Conservation (phyloP, 1,140 invertebrate genomes). For the Dendroctonus valens region DNA sequence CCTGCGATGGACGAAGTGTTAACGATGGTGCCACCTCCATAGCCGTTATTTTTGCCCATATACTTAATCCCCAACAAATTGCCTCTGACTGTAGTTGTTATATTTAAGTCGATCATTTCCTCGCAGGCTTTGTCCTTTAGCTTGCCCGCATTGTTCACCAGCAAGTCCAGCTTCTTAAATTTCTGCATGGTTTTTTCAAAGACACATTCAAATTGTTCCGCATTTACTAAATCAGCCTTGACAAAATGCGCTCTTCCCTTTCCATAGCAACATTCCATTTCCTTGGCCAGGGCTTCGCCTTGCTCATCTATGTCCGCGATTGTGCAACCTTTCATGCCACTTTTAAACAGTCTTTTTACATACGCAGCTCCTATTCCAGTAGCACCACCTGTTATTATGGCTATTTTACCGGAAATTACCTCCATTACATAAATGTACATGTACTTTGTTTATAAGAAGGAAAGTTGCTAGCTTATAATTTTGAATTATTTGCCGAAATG, state of each 20-base stretch:
- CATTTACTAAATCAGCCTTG: slow-evolving; percentile 5
- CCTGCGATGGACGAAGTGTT: slow-evolving; percentile 52
- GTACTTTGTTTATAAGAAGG: no score
- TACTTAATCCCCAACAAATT: slow-evolving; percentile 50
- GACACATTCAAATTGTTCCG: not conserved
- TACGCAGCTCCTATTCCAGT: slow-evolving; percentile 12
- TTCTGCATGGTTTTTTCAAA: slow-evolving; percentile 10
- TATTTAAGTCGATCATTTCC: slow-evolving; percentile 50
- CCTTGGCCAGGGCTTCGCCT: slow-evolving; percentile 2
- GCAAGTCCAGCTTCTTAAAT: slow-evolving; percentile 2
- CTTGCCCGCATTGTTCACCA: slow-evolving; percentile 36
- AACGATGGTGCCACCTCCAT: slow-evolving; percentile 49
- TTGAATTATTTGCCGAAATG: no score
- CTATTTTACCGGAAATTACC: slow-evolving; percentile 8
- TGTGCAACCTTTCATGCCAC: slow-evolving; percentile 7
- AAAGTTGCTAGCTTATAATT: no score
- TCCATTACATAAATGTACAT: not conserved
- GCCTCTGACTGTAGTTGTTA: slow-evolving; percentile 47
- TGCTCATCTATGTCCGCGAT: slow-evolving; percentile 11
- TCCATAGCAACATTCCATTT: slow-evolving; percentile 13
- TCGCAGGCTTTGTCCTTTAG: slow-evolving; percentile 52
- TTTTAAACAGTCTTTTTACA: slow-evolving; percentile 12
- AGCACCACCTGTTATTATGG: slow-evolving; percentile 11
- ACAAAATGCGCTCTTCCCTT: slow-evolving; percentile 10
- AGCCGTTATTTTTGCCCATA: slow-evolving; percentile 51